Evolutionary conservation across 2,888 invertebrate species (phyloP).

Genomic region (Chaetoderma sp.): DNA sequence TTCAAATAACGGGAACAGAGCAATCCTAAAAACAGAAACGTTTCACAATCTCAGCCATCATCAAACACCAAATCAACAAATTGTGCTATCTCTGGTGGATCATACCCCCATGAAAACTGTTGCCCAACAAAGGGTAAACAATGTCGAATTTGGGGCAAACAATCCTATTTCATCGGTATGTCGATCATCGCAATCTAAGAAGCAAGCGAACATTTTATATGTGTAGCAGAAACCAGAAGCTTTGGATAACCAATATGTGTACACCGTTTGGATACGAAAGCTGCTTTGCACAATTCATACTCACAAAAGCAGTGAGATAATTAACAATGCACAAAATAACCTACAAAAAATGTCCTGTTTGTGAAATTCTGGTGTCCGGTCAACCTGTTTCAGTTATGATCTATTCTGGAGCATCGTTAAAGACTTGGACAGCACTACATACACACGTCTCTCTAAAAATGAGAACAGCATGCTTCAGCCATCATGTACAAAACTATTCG

Average conservation of each 20-base stretch:
- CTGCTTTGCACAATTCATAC: too few species aligned
- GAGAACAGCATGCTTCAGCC: background rate
- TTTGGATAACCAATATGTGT: background rate
- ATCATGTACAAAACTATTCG: too few species aligned
- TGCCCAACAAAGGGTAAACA: constrained; percentile 1
- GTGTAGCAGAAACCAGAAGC: background rate
- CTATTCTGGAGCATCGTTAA: constrained; percentile 30
- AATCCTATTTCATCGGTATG: background rate
- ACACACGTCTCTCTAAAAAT: background rate
- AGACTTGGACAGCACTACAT: constrained; percentile 33
- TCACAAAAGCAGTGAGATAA: background rate
- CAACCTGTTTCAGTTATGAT: constrained; percentile 10
- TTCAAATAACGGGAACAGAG: background rate
- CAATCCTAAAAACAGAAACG: background rate
- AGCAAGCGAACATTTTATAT: background rate
- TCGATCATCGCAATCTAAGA: background rate
- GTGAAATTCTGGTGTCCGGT: too few species aligned
- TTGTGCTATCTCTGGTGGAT: too few species aligned
- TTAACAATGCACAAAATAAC: background rate
- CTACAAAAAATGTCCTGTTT: too few species aligned
- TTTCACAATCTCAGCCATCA: too few species aligned
- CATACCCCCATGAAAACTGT: background rate
- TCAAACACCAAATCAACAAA: background rate
- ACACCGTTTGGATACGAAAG: too few species aligned
- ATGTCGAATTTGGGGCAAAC: background rate